Conservation (phyloP, 2,888 invertebrate species). For the Mylabris sibirica region DNA sequence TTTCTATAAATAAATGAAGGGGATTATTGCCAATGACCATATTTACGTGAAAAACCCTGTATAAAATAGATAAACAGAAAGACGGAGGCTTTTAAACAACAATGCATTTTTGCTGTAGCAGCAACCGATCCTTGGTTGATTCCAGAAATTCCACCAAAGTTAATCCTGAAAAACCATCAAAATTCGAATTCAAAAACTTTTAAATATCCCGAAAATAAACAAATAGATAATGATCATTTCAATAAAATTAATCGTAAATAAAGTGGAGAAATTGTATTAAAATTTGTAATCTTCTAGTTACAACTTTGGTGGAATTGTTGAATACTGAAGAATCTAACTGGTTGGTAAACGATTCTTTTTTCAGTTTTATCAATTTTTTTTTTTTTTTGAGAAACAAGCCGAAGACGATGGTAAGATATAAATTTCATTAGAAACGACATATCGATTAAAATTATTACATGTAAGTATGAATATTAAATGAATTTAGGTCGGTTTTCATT, state of each 20-base stretch:
- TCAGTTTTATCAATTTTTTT: background rate
- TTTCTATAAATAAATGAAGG: too few species aligned
- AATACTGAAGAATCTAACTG: background rate
- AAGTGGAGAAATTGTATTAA: background rate
- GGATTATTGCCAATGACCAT: too few species aligned
- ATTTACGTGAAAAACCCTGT: too few species aligned
- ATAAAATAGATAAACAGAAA: constrained; percentile 41
- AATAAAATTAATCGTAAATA: background rate
- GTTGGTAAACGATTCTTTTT: background rate
- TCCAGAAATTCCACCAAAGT: background rate
- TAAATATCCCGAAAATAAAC: background rate
- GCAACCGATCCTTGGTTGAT: background rate
- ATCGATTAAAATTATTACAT: background rate
- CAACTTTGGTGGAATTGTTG: background rate
- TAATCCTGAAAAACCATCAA: background rate
- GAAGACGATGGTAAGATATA: background rate
- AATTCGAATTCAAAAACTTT: background rate
- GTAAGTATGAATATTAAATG: background rate
- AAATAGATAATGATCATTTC: background rate
- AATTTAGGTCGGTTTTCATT: constrained; percentile 2
- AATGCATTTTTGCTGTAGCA: constrained; percentile 13
- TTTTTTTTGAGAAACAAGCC: too few species aligned
- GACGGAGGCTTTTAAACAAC: constrained; percentile 15
- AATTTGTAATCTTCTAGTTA: background rate
- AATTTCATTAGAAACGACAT: background rate